Percentiles rank a stretch among this genome's conserved stretches.
Conservation (phyloP, 2,797 vertebrate species). For the Sparus aurata region DNA sequence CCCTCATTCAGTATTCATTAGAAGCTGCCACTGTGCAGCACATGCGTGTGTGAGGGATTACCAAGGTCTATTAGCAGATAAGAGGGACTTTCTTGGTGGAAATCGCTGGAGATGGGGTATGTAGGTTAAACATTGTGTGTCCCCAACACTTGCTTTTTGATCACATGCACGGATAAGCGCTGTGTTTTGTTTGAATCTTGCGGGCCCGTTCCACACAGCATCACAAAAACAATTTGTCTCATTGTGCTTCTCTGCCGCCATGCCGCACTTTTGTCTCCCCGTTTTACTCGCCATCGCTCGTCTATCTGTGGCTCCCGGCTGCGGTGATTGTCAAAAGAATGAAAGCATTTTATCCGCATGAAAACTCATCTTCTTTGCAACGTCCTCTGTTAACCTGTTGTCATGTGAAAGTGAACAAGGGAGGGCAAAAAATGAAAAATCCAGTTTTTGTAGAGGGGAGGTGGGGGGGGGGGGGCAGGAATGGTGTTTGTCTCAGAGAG, state of each 20-base stretch:
- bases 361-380: conserved; percentile 37
- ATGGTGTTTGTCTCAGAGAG: conserved; percentile 61
- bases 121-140: conserved; percentile 69
- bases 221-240: conserved; percentile 52
- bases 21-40: conserved; percentile 47
- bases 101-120: conserved; percentile 67
- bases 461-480: conserved; percentile 8
- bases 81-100: conserved; percentile 72
- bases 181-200: conserved; percentile 44
- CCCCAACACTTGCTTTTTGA: conserved; percentile 69
- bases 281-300: conserved; percentile 22
- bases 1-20: conserved; percentile 67
- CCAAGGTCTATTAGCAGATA: conserved; percentile 78
- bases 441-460: conserved; percentile 17
- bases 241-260: conserved; percentile 31
- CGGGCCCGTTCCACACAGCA: conserved; percentile 27
- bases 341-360: conserved; percentile 35
- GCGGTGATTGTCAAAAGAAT: conserved; percentile 45
- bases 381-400: conserved; percentile 56
- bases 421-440: neutral
- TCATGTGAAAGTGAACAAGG: conserved; percentile 43
- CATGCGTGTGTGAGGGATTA: conserved; percentile 76
- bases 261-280: conserved; percentile 8
- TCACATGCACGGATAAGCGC: conserved; percentile 65
- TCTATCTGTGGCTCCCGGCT: conserved; percentile 35